phyloP scores from a whole-genome alignment of 2,113 vertebrate species.

The Tauraco erythrolophus region DNA sequence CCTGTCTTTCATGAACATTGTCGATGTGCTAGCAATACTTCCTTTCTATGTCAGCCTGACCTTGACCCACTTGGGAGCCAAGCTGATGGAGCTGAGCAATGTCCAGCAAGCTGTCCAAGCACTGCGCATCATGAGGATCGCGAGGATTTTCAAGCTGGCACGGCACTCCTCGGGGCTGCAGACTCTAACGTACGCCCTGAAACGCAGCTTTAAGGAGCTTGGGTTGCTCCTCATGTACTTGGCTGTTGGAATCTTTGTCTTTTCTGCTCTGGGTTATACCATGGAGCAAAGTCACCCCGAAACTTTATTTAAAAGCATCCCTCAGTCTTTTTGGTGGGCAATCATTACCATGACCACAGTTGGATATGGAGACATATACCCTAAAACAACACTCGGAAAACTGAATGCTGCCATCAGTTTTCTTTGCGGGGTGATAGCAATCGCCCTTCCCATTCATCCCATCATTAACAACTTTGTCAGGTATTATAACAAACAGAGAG shows the following conservation, averaged over 20 bases:
- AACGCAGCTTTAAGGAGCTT: conserved; percentile 93
- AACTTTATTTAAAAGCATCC: conserved; percentile 97
- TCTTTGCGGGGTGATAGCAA: conserved; percentile 95
- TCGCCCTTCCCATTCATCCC: conserved; percentile 95
- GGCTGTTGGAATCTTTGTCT: conserved; percentile 96
- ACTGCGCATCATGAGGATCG: conserved; percentile 92
- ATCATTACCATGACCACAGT: conserved; percentile 99
- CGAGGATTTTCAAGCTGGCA: conserved; percentile 94
- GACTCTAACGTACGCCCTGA: conserved; percentile 94
- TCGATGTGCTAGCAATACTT: conserved; percentile 92
- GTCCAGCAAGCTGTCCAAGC: conserved; percentile 96
- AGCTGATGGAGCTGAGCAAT: conserved; percentile 91
- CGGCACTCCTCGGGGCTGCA: conserved; percentile 94
- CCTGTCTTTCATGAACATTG: conserved; percentile 93
- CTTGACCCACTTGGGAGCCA: conserved; percentile 89
- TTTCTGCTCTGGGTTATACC: conserved; percentile 94
- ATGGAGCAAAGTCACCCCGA: conserved; percentile 97
- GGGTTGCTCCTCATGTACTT: conserved; percentile 96
- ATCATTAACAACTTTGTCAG: conserved; percentile 98
- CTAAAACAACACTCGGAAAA: conserved; percentile 95
- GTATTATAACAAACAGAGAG: conserved; percentile 96
- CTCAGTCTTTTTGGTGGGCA: conserved; percentile 98
- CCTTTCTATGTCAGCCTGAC: conserved; percentile 94
- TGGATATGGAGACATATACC: conserved; percentile 96
- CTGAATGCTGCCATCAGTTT: conserved; percentile 97